phyloP scores from a whole-genome alignment of 1,140 invertebrate genomes.

The Panonychus citri region DNA sequence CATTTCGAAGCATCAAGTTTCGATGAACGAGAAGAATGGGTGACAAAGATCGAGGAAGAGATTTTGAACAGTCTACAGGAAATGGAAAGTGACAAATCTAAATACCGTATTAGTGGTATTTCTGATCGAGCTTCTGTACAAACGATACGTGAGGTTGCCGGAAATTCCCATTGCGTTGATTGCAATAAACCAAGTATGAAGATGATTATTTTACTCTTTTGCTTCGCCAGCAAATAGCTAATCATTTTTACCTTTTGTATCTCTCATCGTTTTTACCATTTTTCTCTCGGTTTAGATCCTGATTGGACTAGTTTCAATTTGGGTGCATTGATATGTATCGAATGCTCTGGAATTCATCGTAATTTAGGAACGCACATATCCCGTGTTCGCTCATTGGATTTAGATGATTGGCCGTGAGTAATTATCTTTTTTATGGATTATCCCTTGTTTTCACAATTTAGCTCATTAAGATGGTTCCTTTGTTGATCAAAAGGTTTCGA shows the following conservation, averaged over 20 bases:
- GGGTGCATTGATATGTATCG: slow-evolving; percentile 86
- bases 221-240: not conserved
- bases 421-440: slow-evolving; percentile 1
- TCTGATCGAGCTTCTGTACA: slow-evolving; percentile 34
- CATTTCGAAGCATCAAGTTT: slow-evolving; percentile 76
- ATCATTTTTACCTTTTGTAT: not conserved
- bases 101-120: slow-evolving; percentile 24
- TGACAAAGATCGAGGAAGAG: slow-evolving; percentile 83
- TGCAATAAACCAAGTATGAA: slow-evolving; percentile 67
- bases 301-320: slow-evolving; percentile 94
- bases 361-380: slow-evolving; percentile 93
- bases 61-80: slow-evolving; percentile 56
- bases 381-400: slow-evolving; percentile 69
- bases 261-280: not conserved
- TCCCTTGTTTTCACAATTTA: slow-evolving; percentile 17
- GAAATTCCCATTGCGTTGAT: slow-evolving; percentile 77
- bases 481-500: no score
- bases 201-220: not conserved
- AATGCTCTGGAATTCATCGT: slow-evolving; percentile 90
- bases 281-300: slow-evolving; percentile 40
- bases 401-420: slow-evolving; percentile 98
- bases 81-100: slow-evolving; percentile 48
- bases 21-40: slow-evolving; percentile 86
- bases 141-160: slow-evolving; percentile 41
- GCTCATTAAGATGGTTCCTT: no score